phyloP scores from a whole-genome alignment of 2,113 vertebrate species.

The Tretioscincus oriximinensis region DNA sequence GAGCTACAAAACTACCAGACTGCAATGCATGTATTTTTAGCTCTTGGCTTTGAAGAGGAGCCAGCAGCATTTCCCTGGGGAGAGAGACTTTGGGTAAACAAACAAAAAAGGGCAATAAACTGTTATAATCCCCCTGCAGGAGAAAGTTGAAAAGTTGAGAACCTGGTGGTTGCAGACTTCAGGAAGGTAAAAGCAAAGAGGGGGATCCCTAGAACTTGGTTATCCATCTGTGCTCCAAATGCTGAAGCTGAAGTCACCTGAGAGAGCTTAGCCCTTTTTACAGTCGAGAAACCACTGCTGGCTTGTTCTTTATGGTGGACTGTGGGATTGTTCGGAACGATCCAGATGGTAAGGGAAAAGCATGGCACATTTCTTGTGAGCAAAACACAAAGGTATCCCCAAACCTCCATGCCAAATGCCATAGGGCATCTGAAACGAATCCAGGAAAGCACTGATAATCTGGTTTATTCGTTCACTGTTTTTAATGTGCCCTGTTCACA shows the following conservation, averaged over 20 bases:
- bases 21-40: conserved; percentile 41
- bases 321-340: not conserved
- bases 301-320: not conserved
- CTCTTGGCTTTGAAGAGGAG: conserved; percentile 6
- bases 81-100: not conserved
- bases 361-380: not conserved
- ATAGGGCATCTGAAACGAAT: not conserved
- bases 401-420: not conserved
- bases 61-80: not conserved
- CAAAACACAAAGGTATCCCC: not conserved
- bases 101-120: conserved; percentile 11
- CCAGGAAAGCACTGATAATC: not conserved
- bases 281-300: not conserved
- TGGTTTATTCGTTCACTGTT: too few relatives aligned
- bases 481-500: too few relatives aligned
- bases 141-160: conserved; percentile 36
- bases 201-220: not conserved
- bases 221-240: conserved; percentile 11
- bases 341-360: conserved; percentile 17
- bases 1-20: conserved; percentile 41
- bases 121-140: conserved; percentile 21
- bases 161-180: fast-evolving
- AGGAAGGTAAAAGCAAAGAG: not conserved
- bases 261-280: conserved; percentile 22
- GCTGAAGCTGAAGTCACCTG: conserved; percentile 25